These are phyloP conservation scores for Yasuhikotakia modesta DNA, from an alignment of 2,797 vertebrate genomes.

Conservation along the genomic window DNA sequence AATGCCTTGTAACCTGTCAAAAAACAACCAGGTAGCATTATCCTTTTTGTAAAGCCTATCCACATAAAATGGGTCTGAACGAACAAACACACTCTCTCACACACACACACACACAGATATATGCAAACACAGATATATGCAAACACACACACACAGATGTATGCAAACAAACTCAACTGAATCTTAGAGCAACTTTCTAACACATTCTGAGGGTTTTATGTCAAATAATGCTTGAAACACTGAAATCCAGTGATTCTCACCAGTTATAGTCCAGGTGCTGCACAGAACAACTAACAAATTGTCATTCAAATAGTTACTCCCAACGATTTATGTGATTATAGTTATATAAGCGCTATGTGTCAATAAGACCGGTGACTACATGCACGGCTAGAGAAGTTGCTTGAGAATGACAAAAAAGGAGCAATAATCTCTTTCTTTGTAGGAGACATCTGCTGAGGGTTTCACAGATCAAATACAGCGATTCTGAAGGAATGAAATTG, in stretches of 20 bases:
- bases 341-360: not conserved
- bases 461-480: too few species aligned
- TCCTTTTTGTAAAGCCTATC: not conserved
- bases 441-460: too few species aligned
- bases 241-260: not conserved
- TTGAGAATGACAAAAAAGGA: too few species aligned
- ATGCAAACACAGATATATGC: too few species aligned
- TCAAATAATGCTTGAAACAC: not conserved
- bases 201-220: not conserved
- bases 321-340: not conserved
- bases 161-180: not conserved
- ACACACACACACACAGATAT: too few species aligned
- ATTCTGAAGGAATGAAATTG: too few species aligned
- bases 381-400: not conserved
- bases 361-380: not conserved
- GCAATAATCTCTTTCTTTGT: too few species aligned
- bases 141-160: not conserved
- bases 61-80: not conserved
- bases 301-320: not conserved
- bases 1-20: slow-evolving; percentile 1
- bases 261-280: not conserved
- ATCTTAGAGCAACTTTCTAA: not conserved
- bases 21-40: not conserved
- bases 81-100: too few species aligned
- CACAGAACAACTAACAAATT: not conserved